Base-by-base conservation (phyloP, 1,140 invertebrate species). In the Ganaspis sp. region DNA sequence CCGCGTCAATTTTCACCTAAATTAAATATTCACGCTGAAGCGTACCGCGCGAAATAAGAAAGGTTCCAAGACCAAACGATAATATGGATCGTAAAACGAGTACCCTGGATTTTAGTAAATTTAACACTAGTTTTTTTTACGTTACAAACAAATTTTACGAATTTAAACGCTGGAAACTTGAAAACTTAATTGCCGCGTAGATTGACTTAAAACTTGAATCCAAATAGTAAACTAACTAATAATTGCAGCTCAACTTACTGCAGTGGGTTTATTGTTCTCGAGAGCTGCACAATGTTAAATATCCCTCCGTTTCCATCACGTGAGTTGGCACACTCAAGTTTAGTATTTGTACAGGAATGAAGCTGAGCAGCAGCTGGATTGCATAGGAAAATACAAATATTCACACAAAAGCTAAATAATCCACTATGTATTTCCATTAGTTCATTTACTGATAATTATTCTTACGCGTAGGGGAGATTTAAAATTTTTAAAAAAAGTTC, bases 21-120 rank as follows among this genome's bases (percentile, higher is more conserved):
- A 64, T 64, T n/a, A 64, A 64, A 64, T 64, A 29, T 64, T 64
- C 23, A 64, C 29, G 54, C 54, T 26, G 54, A 64, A 12, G 54
- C 58, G 15, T 12, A 29, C 26, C 26, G 23, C 58, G 58, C 58
- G 26, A 64, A 64, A 64, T 64, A 64, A 64, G 54, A 64, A 64
- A 64, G 58, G 23, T 64, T 64, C 58, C 23, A 64, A 64, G 58
- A 29, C 26, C 58, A 11, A n/a, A 29, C 58, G 26, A 64, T 64
- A 64, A 64, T 64, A 26, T 11, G 58, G 23, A 29, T 64, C 58
- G 58, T 64, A 64, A 29, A 64, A 64, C 58, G 26, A 64, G 12
- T 29, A 29, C 58, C 58, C 29, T 11, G 58, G 58, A 64, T 64
- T 64, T 64, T n/a, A 4, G 3, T 64, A 64, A 34, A 64, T 64